Conservation (phyloP, 2,113 vertebrate genomes). For the Cyphotilapia sp. region DNA sequence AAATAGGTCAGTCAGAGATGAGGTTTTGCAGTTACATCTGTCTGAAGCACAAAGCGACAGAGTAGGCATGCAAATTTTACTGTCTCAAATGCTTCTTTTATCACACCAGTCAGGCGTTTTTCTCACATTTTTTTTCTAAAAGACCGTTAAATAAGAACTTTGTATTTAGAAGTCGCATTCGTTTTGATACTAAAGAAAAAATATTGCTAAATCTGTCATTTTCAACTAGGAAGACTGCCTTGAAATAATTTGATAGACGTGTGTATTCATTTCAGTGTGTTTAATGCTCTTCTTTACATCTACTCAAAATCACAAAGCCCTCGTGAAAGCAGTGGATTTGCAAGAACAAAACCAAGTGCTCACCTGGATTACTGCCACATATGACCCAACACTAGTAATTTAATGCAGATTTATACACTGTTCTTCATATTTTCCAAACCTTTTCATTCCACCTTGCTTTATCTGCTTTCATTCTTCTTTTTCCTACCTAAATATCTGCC, state of each 20-base stretch:
- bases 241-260: not conserved
- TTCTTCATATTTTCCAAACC: not conserved
- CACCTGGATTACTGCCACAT: not conserved
- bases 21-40: not conserved
- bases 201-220: not conserved
- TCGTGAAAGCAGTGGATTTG: not conserved
- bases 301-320: not conserved
- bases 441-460: constrained; percentile 11
- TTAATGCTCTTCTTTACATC: not conserved
- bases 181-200: not conserved
- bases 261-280: not conserved
- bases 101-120: not conserved
- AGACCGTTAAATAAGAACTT: not conserved
- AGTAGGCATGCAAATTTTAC: not conserved
- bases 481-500: not conserved
- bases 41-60: not conserved
- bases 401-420: not conserved
- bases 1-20: constrained; percentile 56
- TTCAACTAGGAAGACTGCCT: not conserved
- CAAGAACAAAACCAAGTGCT: not conserved
- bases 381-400: not conserved
- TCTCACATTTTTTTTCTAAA: not conserved
- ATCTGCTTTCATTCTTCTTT: not conserved
- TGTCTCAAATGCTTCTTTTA: not conserved
- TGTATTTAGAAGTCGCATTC: not conserved